Conservation (phyloP, 2,113 vertebrate species). For the Oreochromis aureus region DNA sequence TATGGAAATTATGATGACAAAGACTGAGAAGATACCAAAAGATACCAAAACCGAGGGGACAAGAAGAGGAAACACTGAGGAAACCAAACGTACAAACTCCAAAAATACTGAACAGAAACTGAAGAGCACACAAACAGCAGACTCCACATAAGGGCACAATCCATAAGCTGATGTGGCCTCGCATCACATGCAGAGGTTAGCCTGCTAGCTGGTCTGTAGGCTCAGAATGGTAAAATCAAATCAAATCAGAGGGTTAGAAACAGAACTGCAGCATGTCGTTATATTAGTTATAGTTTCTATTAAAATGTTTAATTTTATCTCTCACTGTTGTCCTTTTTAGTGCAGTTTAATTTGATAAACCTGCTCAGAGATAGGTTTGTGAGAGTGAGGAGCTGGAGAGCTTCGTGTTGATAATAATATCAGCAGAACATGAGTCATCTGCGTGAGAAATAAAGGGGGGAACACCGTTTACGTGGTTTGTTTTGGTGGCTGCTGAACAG, state of each 20-base stretch:
- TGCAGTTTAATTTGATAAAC: neutral
- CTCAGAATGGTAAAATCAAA: neutral
- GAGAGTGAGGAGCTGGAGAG: neutral
- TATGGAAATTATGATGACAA: neutral
- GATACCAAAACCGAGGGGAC: neutral
- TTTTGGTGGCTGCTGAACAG: neutral
- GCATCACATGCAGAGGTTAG: no score
- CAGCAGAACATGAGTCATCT: neutral
- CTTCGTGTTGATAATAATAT: neutral
- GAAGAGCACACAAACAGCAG: neutral
- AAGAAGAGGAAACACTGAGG: neutral
- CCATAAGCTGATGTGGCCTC: neutral
- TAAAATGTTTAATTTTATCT: neutral
- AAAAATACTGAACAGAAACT: neutral
- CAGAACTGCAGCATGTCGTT: neutral
- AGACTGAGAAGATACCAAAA: neutral
- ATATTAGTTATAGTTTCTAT: neutral
- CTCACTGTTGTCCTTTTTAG: neutral
- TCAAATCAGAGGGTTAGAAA: neutral
- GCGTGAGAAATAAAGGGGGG: neutral
- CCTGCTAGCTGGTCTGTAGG: neutral
- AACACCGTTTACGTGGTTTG: neutral
- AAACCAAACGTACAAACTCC: neutral
- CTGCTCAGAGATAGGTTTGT: neutral
- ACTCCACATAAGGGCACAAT: neutral